Conservation (phyloP, 1,140 invertebrate genomes). For the Ips nitidus region DNA sequence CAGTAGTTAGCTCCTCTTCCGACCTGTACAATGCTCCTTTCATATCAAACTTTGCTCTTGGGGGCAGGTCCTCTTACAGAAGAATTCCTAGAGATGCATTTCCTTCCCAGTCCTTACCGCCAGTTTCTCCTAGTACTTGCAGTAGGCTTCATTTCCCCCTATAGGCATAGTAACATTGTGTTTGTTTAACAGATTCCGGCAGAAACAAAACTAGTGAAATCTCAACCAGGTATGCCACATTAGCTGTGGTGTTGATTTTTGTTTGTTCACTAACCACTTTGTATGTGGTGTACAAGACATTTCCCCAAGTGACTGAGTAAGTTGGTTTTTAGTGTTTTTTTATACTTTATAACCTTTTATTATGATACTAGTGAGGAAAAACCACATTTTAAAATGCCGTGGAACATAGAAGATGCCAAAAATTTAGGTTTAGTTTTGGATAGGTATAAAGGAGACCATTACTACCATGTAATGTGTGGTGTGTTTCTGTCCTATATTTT, state of each 20-base stretch:
- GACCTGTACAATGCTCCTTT: slow-evolving; percentile 41
- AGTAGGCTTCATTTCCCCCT: slow-evolving; percentile 13
- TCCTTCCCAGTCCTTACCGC: slow-evolving; percentile 14
- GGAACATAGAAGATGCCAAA: slow-evolving; percentile 95
- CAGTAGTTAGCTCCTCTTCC: slow-evolving; percentile 43
- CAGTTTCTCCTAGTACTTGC: slow-evolving; percentile 8
- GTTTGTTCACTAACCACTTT: slow-evolving; percentile 62
- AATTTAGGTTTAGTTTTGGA: slow-evolving; percentile 87
- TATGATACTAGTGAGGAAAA: slow-evolving; percentile 78
- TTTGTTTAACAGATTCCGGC: not conserved
- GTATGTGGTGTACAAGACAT: slow-evolving; percentile 71
- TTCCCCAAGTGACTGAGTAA: slow-evolving; percentile 82
- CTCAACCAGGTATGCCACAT: slow-evolving; percentile 57
- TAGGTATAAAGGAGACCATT: slow-evolving; percentile 94
- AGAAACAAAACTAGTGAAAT: slow-evolving; percentile 23
- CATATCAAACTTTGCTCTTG: slow-evolving; percentile 29
- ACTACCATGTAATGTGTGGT: slow-evolving; percentile 85
- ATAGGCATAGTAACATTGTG: not conserved
- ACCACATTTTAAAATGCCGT: slow-evolving; percentile 86
- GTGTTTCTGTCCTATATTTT: slow-evolving; percentile 95
- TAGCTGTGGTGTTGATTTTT: slow-evolving; percentile 67
- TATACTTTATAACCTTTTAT: slow-evolving; percentile 17
- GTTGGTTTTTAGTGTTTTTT: slow-evolving; percentile 48
- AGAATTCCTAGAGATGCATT: slow-evolving; percentile 29
- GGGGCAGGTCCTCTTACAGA: slow-evolving; percentile 32